Evolutionary conservation across 2,888 invertebrate species (phyloP), one percentile per base, ranked within the genome.

Genomic region (Campoletis raptor): DNA sequence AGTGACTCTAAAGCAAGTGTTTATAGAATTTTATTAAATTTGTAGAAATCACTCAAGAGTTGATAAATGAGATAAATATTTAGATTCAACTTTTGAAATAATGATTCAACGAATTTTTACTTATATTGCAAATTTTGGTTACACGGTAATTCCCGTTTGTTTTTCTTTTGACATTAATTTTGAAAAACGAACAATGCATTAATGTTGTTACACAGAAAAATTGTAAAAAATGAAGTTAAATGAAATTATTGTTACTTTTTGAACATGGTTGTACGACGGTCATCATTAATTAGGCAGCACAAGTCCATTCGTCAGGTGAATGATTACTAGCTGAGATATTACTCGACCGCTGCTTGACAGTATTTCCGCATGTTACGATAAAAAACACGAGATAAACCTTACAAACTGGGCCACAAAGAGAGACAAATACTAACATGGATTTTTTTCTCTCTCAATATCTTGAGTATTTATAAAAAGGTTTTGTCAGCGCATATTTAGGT

Each of bases 321-420:
- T 81, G 89, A 92, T 92, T 91, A 91, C 69, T 45, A 86, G 64
- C 74, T 37, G 70, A 83, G 79, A 83, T 83, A 90, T 89, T 85
- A 72, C 85, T 81, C 87, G 89, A 85, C 84, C 85, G 83, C 86
- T 84, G 87, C 85, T 91, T 90, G 86, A 86, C 84, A 91, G 90
- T 91, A 91, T 91, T 92, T 92, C 91, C 92, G 92, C 90, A 89
- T 87, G 67, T 69, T 74, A 80, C 77, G 91, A 92, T 92, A 92
- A 86, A 81, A 87, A 81, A 81, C n/a, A 66, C 64, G 87, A 87
- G 92, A 92, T 92, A 90, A 92, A 90, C 80, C 54, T 73, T 66
- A 77, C 74, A 90, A 92, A 92, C 88, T 91, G 90, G 91, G 91
- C 83, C 92, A 87, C 83, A 42, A 52, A 85, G 90, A 88, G 84